Conservation (phyloP, 2,797 vertebrate species). For the Ctenopoma kingsleyae region DNA sequence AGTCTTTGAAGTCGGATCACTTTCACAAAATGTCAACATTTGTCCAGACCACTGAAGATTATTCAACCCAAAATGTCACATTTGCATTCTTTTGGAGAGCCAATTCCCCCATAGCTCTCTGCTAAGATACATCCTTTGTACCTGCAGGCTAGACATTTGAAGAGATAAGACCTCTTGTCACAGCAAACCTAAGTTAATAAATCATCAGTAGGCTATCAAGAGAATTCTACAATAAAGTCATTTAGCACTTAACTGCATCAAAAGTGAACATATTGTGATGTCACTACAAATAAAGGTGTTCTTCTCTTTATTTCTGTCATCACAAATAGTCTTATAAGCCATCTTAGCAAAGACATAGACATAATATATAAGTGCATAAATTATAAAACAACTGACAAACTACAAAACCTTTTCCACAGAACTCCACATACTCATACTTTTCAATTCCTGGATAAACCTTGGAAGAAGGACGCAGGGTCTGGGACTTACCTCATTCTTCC, state of each 20-base stretch:
- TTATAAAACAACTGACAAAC: slow-evolving; percentile 28
- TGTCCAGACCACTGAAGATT: slow-evolving; percentile 54
- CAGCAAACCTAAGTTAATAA: slow-evolving; percentile 32
- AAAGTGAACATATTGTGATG: slow-evolving; percentile 2
- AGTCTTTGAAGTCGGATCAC: slow-evolving; percentile 41
- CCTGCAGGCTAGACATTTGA: slow-evolving; percentile 52
- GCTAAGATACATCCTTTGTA: slow-evolving; percentile 50
- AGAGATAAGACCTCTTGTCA: slow-evolving; percentile 23
- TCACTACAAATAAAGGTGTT: slow-evolving; percentile 10
- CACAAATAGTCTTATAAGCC: too few species aligned
- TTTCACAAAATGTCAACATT: slow-evolving; percentile 69
- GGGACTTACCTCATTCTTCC: slow-evolving; percentile 61
- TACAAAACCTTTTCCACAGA: slow-evolving; percentile 21
- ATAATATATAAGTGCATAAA: slow-evolving; percentile 18
- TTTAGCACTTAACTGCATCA: slow-evolving; percentile 25
- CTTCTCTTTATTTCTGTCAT: slow-evolving; percentile 1
- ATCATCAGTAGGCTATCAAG: slow-evolving; percentile 20
- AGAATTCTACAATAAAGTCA: slow-evolving; percentile 16
- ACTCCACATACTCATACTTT: slow-evolving; percentile 28
- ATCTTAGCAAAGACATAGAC: background rate
- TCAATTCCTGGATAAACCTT: slow-evolving; percentile 53
- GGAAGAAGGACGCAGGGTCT: slow-evolving; percentile 23
- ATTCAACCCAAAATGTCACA: slow-evolving; percentile 72
- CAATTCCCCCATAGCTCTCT: slow-evolving; percentile 31
- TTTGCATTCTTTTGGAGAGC: slow-evolving; percentile 70